phyloP scores from a whole-genome alignment of 2,113 vertebrate species.

The Amphilophus citrinellus region DNA sequence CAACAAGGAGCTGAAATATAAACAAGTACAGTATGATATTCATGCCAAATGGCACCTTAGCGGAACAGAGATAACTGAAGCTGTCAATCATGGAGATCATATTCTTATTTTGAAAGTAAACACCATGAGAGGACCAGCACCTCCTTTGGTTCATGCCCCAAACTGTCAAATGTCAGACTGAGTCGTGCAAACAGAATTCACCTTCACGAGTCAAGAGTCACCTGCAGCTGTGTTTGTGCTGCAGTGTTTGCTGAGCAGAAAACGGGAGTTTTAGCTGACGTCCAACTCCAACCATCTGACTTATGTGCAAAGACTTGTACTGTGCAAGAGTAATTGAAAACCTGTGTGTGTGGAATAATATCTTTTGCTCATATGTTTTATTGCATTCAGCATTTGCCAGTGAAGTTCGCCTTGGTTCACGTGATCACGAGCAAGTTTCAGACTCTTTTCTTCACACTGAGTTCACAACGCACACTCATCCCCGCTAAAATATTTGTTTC shows the following conservation, averaged over 20 bases:
- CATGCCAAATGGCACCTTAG: not conserved
- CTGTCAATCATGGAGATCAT: not conserved
- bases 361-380: not conserved
- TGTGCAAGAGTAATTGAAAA: not conserved
- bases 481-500: not conserved
- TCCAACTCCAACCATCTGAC: not conserved
- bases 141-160: not conserved
- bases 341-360: not conserved
- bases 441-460: not conserved
- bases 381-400: not conserved
- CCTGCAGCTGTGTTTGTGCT: not conserved
- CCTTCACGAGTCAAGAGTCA: not conserved
- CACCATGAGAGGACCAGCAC: not conserved
- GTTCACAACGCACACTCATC: not conserved
- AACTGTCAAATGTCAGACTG: not conserved
- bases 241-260: not conserved
- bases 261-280: not conserved
- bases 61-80: not conserved
- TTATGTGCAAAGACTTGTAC: not conserved
- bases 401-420: not conserved
- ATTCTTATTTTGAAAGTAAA: conserved; percentile 19
- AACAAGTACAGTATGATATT: not conserved
- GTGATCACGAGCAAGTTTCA: fast-evolving
- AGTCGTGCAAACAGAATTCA: not conserved
- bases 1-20: not conserved